Conservation (phyloP, 2,888 invertebrate species). For the Galeruca laticollis region DNA sequence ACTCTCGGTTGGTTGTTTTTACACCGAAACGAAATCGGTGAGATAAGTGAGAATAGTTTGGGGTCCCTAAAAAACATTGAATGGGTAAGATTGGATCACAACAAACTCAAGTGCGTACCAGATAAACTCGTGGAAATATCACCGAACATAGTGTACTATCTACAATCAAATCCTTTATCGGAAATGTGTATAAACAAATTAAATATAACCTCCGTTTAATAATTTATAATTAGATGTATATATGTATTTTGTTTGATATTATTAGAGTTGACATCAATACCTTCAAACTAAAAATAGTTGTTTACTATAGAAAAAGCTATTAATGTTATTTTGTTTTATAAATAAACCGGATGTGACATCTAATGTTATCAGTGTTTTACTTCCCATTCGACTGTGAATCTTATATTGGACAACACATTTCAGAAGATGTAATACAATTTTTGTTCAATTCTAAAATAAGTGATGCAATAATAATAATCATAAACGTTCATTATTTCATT, state of each 20-base stretch:
- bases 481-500: too few species aligned
- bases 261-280: slow-evolving; percentile 1
- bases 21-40: slow-evolving; percentile 53
- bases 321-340: background rate
- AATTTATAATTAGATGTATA: slow-evolving; percentile 21
- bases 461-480: too few species aligned
- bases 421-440: too few species aligned
- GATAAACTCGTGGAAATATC: slow-evolving; percentile 57
- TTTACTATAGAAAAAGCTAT: background rate
- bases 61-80: slow-evolving; percentile 56
- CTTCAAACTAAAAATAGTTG: slow-evolving; percentile 2
- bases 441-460: too few species aligned
- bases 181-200: slow-evolving; percentile 55
- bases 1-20: slow-evolving; percentile 55
- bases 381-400: background rate
- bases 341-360: slow-evolving; percentile 3
- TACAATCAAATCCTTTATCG: slow-evolving; percentile 58
- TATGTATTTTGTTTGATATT: slow-evolving; percentile 10
- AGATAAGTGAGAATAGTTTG: slow-evolving; percentile 54
- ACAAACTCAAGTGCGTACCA: slow-evolving; percentile 58
- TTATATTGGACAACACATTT: too few species aligned
- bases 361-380: background rate
- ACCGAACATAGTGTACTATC: slow-evolving; percentile 58
- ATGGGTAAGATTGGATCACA: slow-evolving; percentile 59
- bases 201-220: slow-evolving; percentile 46